A percentile compares a stretch with the other conserved stretches of the same genome.
Conservation (phyloP, 2,797 vertebrate genomes). For the Myotis pilosus region DNA sequence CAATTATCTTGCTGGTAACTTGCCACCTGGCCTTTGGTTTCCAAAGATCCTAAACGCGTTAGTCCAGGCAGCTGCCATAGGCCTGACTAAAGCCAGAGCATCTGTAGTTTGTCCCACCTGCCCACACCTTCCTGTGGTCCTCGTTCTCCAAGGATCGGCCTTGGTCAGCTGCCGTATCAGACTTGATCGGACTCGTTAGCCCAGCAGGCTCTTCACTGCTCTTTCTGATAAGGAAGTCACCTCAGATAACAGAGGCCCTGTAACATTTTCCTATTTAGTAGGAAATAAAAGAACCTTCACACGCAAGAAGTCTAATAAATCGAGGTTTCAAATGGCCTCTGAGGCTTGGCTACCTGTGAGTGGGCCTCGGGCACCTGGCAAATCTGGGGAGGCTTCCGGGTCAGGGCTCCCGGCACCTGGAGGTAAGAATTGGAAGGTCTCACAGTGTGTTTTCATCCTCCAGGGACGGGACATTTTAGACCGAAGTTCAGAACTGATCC, state of each 20-base stretch:
- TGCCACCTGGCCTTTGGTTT: not conserved
- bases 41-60: not conserved
- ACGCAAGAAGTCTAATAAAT: not conserved
- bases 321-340: not conserved
- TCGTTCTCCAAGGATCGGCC: fast-evolving
- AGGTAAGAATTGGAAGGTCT: not conserved
- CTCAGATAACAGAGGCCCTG: not conserved
- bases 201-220: not conserved
- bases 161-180: not conserved
- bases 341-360: not conserved
- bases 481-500: conserved; percentile 95
- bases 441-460: not conserved
- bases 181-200: fast-evolving
- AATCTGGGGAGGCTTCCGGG: too few relatives aligned
- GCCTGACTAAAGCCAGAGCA: not conserved
- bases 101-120: fast-evolving
- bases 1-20: not conserved
- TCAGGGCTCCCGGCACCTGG: fast-evolving
- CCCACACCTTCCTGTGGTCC: not conserved
- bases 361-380: not conserved
- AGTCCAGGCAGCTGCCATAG: not conserved
- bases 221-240: not conserved
- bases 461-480: conserved; percentile 91
- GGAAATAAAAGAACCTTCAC: not conserved
- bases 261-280: not conserved